Percentiles rank a stretch among this genome's conserved stretches.
These are phyloP conservation scores for Acrocephalus arundinaceus DNA, from an alignment of 2,113 vertebrate genomes.

Conservation along the genomic window DNA sequence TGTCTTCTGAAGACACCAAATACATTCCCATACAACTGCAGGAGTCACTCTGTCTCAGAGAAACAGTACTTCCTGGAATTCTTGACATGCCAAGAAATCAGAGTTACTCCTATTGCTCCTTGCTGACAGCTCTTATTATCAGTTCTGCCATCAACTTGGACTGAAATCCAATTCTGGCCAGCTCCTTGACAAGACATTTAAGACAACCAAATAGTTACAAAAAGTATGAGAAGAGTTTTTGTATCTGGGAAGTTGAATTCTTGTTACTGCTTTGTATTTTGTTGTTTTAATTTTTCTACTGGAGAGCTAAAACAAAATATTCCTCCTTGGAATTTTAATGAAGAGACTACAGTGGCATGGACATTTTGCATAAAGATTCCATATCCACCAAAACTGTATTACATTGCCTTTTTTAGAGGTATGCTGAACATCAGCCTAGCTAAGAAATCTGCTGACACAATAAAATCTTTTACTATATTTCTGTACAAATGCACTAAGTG, in stretches of 20 bases:
- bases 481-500: background rate
- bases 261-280: background rate
- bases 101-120: background rate
- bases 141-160: background rate
- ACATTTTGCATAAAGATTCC: background rate
- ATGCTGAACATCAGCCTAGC: background rate
- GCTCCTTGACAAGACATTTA: background rate
- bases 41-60: background rate
- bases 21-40: background rate
- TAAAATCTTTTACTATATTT: background rate
- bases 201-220: background rate
- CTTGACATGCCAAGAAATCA: background rate
- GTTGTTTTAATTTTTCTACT: background rate
- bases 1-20: background rate
- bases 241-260: background rate
- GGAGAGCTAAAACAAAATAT: background rate
- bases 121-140: constrained; percentile 6
- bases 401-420: background rate
- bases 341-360: background rate
- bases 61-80: background rate
- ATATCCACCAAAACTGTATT: background rate
- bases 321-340: background rate
- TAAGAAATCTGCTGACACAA: background rate
- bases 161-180: constrained; percentile 7
- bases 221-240: background rate